Conservation (phyloP, 2,888 invertebrate species). For the Pyrrhia umbra region DNA sequence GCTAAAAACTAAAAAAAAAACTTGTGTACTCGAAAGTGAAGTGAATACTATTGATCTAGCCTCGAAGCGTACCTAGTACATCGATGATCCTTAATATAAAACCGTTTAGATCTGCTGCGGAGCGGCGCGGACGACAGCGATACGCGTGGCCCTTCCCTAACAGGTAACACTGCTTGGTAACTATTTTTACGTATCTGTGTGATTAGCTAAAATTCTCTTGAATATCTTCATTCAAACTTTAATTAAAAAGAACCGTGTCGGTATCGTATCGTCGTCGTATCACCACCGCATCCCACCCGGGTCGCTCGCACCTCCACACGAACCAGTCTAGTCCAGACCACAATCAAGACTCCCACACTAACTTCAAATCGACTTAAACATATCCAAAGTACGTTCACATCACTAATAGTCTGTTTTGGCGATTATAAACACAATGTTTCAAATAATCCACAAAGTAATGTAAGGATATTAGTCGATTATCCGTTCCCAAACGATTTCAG, state of each 20-base stretch:
- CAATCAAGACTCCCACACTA: slow-evolving; percentile 39
- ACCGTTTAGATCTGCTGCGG: slow-evolving; percentile 72
- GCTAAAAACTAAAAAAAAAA: slow-evolving; percentile 59
- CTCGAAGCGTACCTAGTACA: slow-evolving; percentile 73
- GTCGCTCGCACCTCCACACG: slow-evolving; percentile 36
- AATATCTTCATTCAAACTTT: background rate
- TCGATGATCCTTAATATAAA: slow-evolving; percentile 88
- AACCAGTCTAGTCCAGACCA: slow-evolving; percentile 44
- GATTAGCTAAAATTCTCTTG: background rate
- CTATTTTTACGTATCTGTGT: background rate
- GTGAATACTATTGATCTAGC: slow-evolving; percentile 75
- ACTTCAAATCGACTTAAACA: slow-evolving; percentile 56
- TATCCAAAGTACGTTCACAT: slow-evolving; percentile 41
- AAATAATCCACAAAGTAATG: slow-evolving; percentile 32
- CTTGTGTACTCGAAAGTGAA: slow-evolving; percentile 62
- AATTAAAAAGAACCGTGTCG: background rate
- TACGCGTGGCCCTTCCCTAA: slow-evolving; percentile 6
- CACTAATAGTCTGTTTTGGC: slow-evolving; percentile 46
- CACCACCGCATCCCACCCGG: slow-evolving; percentile 36
- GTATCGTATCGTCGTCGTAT: slow-evolving; percentile 26
- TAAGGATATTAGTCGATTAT: slow-evolving; percentile 50
- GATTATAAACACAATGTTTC: slow-evolving; percentile 36
- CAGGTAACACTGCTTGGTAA: background rate
- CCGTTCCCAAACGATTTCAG: slow-evolving; percentile 46
- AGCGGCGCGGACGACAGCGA: slow-evolving; percentile 55